These are phyloP conservation scores for Eupelmus urozonus DNA, from an alignment of 2,888 invertebrate genomes.

Conservation along the genomic window DNA sequence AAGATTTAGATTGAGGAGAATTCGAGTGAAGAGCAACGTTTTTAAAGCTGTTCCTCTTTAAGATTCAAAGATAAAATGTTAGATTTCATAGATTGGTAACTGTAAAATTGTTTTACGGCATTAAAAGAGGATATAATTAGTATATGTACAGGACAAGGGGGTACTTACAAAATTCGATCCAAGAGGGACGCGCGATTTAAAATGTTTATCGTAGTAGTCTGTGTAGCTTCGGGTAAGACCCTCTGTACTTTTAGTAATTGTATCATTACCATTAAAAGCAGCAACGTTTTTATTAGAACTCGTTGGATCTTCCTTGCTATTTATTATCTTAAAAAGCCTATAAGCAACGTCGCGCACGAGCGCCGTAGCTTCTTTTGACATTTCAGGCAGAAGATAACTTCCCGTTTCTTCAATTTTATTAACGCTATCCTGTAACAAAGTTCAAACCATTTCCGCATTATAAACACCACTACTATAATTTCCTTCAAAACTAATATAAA, in stretches of 20 bases:
- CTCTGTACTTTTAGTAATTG: slow-evolving; percentile 32
- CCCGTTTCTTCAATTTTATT: slow-evolving; percentile 71
- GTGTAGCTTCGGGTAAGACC: slow-evolving; percentile 64
- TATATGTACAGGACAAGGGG: not conserved
- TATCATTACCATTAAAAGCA: not conserved
- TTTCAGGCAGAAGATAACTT: slow-evolving; percentile 69
- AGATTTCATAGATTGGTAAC: no score
- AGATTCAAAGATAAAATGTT: slow-evolving; percentile 7
- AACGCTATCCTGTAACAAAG: slow-evolving; percentile 67
- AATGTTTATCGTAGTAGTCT: slow-evolving; percentile 60
- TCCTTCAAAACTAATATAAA: no score
- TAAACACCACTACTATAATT: no score
- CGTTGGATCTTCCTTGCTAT: slow-evolving; percentile 61
- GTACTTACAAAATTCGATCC: slow-evolving; percentile 27
- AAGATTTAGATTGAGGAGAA: no score
- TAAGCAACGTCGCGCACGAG: slow-evolving; percentile 66
- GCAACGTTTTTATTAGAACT: not conserved
- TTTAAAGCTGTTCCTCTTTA: no score
- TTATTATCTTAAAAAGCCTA: slow-evolving; percentile 66
- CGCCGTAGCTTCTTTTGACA: slow-evolving; percentile 66
- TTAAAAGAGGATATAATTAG: not conserved
- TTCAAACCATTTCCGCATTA: no score
- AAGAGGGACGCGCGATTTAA: no score
- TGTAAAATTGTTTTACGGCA: no score
- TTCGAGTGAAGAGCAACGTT: no score